phyloP scores from a whole-genome alignment of 2,797 vertebrate genomes.

The Morus bassanus region DNA sequence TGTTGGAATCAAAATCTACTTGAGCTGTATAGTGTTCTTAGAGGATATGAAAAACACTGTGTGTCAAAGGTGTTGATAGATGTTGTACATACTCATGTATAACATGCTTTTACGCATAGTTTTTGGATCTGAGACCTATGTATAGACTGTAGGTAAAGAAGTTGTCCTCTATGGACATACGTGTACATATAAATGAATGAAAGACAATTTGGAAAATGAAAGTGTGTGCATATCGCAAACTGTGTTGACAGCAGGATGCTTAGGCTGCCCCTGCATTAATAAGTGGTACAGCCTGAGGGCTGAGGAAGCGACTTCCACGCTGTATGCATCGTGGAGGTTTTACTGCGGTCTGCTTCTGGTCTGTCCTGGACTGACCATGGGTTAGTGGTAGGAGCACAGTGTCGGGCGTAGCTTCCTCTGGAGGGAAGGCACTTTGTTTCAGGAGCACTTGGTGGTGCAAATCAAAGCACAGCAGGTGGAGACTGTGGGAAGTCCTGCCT shows the following conservation, averaged over 20 bases:
- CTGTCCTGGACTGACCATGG: not conserved
- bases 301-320: rapidly evolving
- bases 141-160: not conserved
- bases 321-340: rapidly evolving
- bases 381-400: rapidly evolving
- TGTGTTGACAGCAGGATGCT: not conserved
- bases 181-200: not conserved
- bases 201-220: not conserved
- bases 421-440: not conserved
- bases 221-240: no score
- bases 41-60: not conserved
- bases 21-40: not conserved
- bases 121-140: not conserved
- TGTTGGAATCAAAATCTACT: not conserved
- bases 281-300: not conserved
- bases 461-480: not conserved
- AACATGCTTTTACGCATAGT: not conserved
- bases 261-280: not conserved
- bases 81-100: not conserved
- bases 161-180: not conserved
- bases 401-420: not conserved
- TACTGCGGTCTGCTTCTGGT: not conserved
- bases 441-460: not conserved
- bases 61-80: not conserved
- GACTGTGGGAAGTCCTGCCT: not conserved